phyloP scores from a whole-genome alignment of 1,140 invertebrate species.

The Megathymus violae region DNA sequence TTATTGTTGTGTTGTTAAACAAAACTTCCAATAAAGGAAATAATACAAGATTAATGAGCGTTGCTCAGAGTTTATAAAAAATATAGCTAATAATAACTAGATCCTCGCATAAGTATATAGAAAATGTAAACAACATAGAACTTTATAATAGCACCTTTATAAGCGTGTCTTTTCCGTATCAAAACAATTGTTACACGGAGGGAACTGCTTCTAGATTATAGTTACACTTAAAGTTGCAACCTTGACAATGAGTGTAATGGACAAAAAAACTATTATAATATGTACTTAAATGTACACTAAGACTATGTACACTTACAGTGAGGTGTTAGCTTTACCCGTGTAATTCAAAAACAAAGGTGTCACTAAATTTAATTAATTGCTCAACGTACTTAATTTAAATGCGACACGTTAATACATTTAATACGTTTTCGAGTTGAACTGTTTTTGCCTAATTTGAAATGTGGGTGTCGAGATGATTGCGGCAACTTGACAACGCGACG shows the following conservation, averaged over 20 bases:
- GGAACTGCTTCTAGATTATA: constrained; percentile 9
- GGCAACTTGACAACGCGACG: constrained; percentile 45
- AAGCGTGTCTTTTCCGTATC: constrained; percentile 24
- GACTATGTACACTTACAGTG: too few relatives aligned
- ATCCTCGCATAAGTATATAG: background rate
- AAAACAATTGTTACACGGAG: constrained; percentile 25
- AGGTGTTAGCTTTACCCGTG: too few relatives aligned
- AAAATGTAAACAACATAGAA: constrained; percentile 13
- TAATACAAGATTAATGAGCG: constrained; percentile 12
- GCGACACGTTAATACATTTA: background rate
- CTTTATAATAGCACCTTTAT: constrained; percentile 17
- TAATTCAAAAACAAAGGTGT: background rate
- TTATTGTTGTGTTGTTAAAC: too few relatives aligned
- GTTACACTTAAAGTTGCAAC: constrained; percentile 14
- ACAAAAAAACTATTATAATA: background rate
- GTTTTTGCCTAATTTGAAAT: constrained; percentile 17
- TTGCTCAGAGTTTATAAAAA: constrained; percentile 9
- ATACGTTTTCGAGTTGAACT: constrained; percentile 7
- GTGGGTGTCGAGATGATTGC: constrained; percentile 53
- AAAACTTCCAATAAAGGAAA: too few relatives aligned
- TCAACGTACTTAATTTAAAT: background rate
- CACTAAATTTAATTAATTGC: background rate
- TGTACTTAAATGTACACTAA: too few relatives aligned
- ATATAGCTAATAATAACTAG: constrained; percentile 23
- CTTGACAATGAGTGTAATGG: constrained; percentile 10